Percentiles rank a stretch among this genome's conserved stretches.
Conservation (phyloP, 2,888 invertebrate genomes). For the Tenodera sinensis region DNA sequence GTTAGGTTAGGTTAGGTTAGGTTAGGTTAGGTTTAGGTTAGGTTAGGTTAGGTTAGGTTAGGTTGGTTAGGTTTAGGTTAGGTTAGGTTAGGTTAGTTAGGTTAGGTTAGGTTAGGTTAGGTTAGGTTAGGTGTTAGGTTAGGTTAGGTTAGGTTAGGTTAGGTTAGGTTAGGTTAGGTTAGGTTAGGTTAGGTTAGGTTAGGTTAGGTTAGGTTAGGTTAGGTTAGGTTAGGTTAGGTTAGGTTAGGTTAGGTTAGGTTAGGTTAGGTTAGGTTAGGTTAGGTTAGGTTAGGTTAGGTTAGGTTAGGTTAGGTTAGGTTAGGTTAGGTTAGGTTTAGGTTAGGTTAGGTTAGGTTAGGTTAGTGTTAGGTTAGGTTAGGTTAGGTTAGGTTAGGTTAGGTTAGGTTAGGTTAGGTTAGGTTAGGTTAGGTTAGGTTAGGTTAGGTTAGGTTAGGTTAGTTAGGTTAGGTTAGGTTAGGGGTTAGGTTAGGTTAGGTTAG, state of each 20-base stretch:
- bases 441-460: constrained; percentile 1
- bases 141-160: neutral
- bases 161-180: too few species aligned
- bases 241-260: too few species aligned
- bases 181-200: constrained; percentile 10
- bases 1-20: neutral
- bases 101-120: neutral
- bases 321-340: neutral
- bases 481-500: constrained; percentile 7
- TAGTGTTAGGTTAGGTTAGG: constrained; percentile 21
- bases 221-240: constrained; percentile 19
- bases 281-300: too few species aligned
- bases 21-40: too few species aligned
- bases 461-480: neutral
- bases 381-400: constrained; percentile 19
- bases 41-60: too few species aligned
- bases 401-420: neutral
- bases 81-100: neutral
- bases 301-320: too few species aligned
- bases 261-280: constrained; percentile 12
- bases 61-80: neutral
- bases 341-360: constrained; percentile 14
- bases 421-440: constrained; percentile 32
- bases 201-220: constrained; percentile 11
- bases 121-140: neutral